These are phyloP conservation scores for Caenorhabditis tropicalis DNA, from an alignment of 1,140 invertebrate genomes.

Conservation along the genomic window DNA sequence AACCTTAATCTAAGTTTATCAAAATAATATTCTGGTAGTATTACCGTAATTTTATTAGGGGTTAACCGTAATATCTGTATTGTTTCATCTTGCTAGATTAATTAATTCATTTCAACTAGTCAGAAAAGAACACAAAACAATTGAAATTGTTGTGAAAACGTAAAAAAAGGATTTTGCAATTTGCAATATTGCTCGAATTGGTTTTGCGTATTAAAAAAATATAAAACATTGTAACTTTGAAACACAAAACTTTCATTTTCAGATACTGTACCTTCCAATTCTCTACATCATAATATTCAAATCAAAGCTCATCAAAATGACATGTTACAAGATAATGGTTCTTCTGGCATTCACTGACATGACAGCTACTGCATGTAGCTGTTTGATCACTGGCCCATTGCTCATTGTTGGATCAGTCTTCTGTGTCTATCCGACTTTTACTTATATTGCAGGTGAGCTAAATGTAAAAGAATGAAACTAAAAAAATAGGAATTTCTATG, in stretches of 20 bases:
- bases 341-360: slow-evolving; percentile 31
- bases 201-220: too few relatives aligned
- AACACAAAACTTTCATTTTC: neutral
- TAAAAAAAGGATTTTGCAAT: neutral
- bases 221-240: neutral
- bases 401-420: slow-evolving; percentile 36
- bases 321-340: slow-evolving; percentile 47
- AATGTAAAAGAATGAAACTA: too few relatives aligned
- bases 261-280: slow-evolving; percentile 43
- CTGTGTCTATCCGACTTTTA: slow-evolving; percentile 48
- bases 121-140: too few relatives aligned
- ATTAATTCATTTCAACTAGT: too few relatives aligned
- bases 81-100: too few relatives aligned
- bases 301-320: slow-evolving; percentile 15
- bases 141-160: too few relatives aligned
- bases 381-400: slow-evolving; percentile 14
- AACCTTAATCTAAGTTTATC: too few relatives aligned
- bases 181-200: neutral
- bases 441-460: neutral
- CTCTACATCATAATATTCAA: slow-evolving; percentile 43
- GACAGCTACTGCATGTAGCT: slow-evolving; percentile 15
- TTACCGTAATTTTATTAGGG: too few relatives aligned
- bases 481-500: too few relatives aligned
- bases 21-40: too few relatives aligned
- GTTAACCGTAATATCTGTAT: too few relatives aligned